Evolutionary conservation across 2,113 vertebrate species (phyloP), one percentile per base, ranked within the genome.

Genomic region (Hemiprocne comata): DNA sequence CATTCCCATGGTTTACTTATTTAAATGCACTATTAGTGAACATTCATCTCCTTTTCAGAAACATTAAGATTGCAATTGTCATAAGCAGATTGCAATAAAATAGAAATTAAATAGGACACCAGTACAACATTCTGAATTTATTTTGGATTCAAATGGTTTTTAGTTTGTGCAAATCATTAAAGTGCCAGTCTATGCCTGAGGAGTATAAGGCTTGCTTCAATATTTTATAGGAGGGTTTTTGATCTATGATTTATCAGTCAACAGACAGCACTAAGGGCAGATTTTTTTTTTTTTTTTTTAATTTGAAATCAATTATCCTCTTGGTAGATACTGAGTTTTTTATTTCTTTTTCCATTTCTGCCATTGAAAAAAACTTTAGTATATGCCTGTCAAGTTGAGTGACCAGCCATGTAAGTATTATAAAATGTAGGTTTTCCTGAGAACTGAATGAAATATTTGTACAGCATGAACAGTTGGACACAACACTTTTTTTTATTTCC

Each of bases 241-340:
- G 96, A 98, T 98, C 95, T 97, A 97, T 98, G 97, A 97, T 98
- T 98, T 98, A 97, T 97, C 93, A 97, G 95, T 94, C 94, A 97
- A 95, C 96, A 97, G 84, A 93, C 71, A 96, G 87, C 69, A 94
- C 64, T 96, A 90, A 97, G 84, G 50, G 77, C 36, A 91, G 51
- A 33, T 69, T 73, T 92, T 73, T 53, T 76, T 79, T 91, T 77
- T 51, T 78, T 89, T 85, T 91, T 89, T 53, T 64, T 60, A n/a
- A 85, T 96, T 97, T 97, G 48, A 75, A 98, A 97, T 98, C 95
- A 96, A 92, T 98, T 95, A 92, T 80, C 89, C 44, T 93, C 89
- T 77, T 87, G 70, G 77, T 88, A 96, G 69, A 81, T 92, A 51
- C 58, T 54, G 17, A 1, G 0, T 8, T 85, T 86, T 6, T 92